Base-by-base conservation (phyloP, 2,888 invertebrate genomes). In the Eupithecia subfuscata region DNA sequence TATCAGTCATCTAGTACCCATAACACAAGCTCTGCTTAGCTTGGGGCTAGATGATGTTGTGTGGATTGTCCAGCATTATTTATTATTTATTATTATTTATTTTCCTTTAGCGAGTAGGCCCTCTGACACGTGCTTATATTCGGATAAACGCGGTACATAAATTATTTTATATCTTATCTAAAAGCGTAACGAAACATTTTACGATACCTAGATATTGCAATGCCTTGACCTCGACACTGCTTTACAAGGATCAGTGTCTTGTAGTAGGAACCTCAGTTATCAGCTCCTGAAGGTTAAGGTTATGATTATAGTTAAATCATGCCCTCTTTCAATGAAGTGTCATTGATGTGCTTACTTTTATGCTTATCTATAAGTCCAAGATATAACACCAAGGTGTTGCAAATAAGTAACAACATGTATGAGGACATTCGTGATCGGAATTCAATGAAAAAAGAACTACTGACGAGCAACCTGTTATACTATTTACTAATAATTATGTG, bases 281-380 rank as follows among this genome's bases (percentile, higher is more conserved):
- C 68, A 68, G 37, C 40, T 40, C 12, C 67, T 56, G 79, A 82
- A 85, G 83, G 84, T 84, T 85, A 86, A 85, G 86, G 84, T 25
- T 60, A 60, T 60, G 60, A 12, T 87, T 85, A 87, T 79, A 85
- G 84, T 83, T 82, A 81, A 81, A 80, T 70, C 77, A 76, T 80
- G 78, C 81, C 79, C 82, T 82, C 81, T 80, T 67, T 78, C 79
- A 83, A 78, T 82, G 71, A 18, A 43, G 48, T 83, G 85, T 84
- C 87, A 87, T 87, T 85, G 87, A 85, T 84, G 80, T 75, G 78
- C 82, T 56, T 69, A 70, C 80, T 73, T 84, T 83, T 83, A 82
- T 80, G 84, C 84, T 86, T 89, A 87, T 88, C 86, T 84, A 81
- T 77, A 70, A 71, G 76, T 80, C 82, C 81, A 84, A 67, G 85